phyloP scores from a whole-genome alignment of 2,797 vertebrate species.

The Gephyroberyx darwinii region DNA sequence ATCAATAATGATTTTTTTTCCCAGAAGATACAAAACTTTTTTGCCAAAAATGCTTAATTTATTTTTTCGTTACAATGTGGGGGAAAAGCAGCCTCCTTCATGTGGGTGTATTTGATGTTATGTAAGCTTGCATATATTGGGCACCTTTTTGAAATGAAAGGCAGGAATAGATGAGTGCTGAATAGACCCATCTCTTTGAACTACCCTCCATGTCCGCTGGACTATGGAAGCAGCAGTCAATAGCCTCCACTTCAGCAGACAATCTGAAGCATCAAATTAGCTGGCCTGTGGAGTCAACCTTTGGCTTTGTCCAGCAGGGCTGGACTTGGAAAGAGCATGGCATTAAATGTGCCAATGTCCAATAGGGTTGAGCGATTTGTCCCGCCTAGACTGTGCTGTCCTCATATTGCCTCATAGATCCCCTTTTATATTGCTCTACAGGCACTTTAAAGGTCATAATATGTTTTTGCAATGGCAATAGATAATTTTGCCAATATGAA shows the following conservation, averaged over 20 bases:
- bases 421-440: conserved; percentile 49
- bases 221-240: conserved; percentile 64
- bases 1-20: conserved; percentile 27
- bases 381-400: conserved; percentile 39
- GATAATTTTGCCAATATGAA: conserved; percentile 62
- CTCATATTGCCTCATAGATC: conserved; percentile 39
- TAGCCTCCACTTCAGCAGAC: conserved; percentile 67
- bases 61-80: conserved; percentile 14
- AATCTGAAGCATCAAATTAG: conserved; percentile 75
- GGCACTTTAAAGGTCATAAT: conserved; percentile 64
- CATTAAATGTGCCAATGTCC: conserved; percentile 65
- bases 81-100: conserved; percentile 55
- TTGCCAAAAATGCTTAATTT: conserved; percentile 37
- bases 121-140: conserved; percentile 64
- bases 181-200: conserved; percentile 72
- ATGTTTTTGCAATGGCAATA: conserved; percentile 50
- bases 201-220: conserved; percentile 46
- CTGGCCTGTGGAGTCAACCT: conserved; percentile 65
- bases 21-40: conserved; percentile 50
- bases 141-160: conserved; percentile 70
- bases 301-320: conserved; percentile 66
- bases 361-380: conserved; percentile 64
- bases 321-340: conserved; percentile 66
- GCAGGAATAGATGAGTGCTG: conserved; percentile 54
- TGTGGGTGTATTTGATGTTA: conserved; percentile 68